These are phyloP conservation scores for Linyphia triangularis DNA, from an alignment of 2,888 invertebrate species.

Conservation along the genomic window DNA sequence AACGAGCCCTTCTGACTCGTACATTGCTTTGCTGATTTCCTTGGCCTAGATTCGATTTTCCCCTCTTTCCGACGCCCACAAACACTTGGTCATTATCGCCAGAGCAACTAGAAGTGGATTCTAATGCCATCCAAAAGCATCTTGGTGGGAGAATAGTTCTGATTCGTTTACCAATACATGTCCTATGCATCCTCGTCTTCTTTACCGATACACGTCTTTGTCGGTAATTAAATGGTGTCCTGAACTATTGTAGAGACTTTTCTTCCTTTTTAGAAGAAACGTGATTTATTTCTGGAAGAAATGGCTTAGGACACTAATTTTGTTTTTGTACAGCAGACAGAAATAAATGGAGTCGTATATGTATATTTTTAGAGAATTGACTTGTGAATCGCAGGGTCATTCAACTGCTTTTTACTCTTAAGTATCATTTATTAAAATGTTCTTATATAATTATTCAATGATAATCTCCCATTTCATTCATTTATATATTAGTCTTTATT, in stretches of 20 bases:
- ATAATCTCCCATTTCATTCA: too few species aligned
- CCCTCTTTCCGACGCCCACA: conserved; percentile 36
- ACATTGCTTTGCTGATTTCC: conserved; percentile 44
- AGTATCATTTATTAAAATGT: too few species aligned
- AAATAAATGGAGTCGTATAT: too few species aligned
- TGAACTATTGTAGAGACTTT: not conserved
- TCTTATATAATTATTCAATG: too few species aligned
- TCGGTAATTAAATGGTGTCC: not conserved
- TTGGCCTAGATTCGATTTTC: conserved; percentile 63
- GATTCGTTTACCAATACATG: not conserved
- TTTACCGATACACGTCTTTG: not conserved
- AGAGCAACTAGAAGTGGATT: conserved; percentile 7
- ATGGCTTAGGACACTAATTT: too few species aligned
- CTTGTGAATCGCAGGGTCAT: too few species aligned
- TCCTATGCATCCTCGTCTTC: not conserved
- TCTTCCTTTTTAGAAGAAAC: not conserved
- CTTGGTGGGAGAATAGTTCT: not conserved
- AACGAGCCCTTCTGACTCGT: conserved; percentile 21
- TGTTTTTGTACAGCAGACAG: too few species aligned
- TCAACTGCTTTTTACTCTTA: too few species aligned
- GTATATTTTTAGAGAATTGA: too few species aligned
- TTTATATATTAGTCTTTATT: too few species aligned
- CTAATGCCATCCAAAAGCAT: conserved; percentile 20
- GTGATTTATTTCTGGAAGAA: not conserved
- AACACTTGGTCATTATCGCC: conserved; percentile 18